Evolutionary conservation across 2,797 vertebrate genomes (phyloP), one percentile per base, ranked within the genome.

Genomic region (Coilia nasus): DNA sequence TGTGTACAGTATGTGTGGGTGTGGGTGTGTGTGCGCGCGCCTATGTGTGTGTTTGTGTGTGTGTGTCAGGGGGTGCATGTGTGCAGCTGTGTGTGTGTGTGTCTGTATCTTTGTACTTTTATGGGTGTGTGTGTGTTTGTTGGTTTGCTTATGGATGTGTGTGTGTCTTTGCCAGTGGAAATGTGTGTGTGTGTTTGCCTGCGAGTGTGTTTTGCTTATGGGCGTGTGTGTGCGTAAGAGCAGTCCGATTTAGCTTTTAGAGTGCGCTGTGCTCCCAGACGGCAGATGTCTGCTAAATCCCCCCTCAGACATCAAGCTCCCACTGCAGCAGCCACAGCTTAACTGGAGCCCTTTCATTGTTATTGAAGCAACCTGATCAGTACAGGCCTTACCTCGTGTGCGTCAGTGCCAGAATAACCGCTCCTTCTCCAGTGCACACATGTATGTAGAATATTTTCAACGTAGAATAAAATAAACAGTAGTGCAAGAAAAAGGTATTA

Each of bases 221-320:
- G 23, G 60, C 25, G 60, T 28, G 25, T 67, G 23, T 28, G 62
- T 59, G 23, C 56, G 64, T 67, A 17, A 17, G 28, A 59, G 17
- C 19, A 59, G 12, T 15, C 14, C 3, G 14, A 31, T 75, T 75
- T 75, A 15, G 10, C 28, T 41, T 75, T 35, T 75, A 2, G 4
- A 14, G 4, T 35, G 14, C 6, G 15, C 19, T 17, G 67, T 5
- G 28, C 31, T 41, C 28, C 35, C 67, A 75, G 67, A 75, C 67
- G 67, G 67, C 67, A 75, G 67, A 75, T 75, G 67, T 75, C 67
- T 19, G 67, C 67, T 75, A 75, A 75, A 41, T 75, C 67, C 67
- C 60, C 17, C 28, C 28, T 71, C 67, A 75, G 67, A 75, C 67
- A 75, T 28, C 6, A 25, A 31, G 28, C 23, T 75, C 67, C 67